These are phyloP conservation scores for Toxotes lorentzi DNA, from an alignment of 2,797 vertebrate species.

Conservation along the genomic window DNA sequence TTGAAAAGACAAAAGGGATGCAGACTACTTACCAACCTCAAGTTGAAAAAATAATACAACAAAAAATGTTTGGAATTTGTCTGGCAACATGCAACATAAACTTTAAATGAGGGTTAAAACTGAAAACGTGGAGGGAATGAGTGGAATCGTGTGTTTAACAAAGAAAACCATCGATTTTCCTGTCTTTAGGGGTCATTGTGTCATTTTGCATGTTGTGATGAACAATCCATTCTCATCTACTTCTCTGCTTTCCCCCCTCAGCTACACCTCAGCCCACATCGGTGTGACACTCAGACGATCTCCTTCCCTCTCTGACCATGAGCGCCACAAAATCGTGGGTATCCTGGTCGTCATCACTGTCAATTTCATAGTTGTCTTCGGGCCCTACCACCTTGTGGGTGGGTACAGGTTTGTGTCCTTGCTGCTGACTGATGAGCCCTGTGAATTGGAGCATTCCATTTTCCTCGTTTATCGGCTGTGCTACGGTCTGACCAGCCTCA, in stretches of 20 bases:
- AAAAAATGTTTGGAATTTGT: background rate
- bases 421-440: conserved; percentile 79
- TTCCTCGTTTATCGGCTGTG: conserved; percentile 84
- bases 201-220: background rate
- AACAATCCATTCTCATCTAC: conserved; percentile 46
- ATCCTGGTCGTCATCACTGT: conserved; percentile 85
- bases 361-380: conserved; percentile 86
- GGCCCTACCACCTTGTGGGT: conserved; percentile 87
- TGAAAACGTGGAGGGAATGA: background rate
- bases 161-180: background rate
- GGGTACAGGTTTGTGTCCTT: conserved; percentile 84
- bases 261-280: conserved; percentile 86
- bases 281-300: conserved; percentile 82
- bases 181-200: background rate
- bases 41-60: background rate
- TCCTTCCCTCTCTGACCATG: conserved; percentile 81
- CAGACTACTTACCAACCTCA: background rate
- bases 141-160: background rate
- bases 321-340: conserved; percentile 83
- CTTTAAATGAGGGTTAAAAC: background rate
- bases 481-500: conserved; percentile 87
- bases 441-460: conserved; percentile 79
- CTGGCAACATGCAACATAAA: no score
- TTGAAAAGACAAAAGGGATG: background rate
- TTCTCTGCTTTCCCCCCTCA: conserved; percentile 49